phyloP scores from a whole-genome alignment of 2,797 vertebrate genomes.

The Sebastes hubbsi region DNA sequence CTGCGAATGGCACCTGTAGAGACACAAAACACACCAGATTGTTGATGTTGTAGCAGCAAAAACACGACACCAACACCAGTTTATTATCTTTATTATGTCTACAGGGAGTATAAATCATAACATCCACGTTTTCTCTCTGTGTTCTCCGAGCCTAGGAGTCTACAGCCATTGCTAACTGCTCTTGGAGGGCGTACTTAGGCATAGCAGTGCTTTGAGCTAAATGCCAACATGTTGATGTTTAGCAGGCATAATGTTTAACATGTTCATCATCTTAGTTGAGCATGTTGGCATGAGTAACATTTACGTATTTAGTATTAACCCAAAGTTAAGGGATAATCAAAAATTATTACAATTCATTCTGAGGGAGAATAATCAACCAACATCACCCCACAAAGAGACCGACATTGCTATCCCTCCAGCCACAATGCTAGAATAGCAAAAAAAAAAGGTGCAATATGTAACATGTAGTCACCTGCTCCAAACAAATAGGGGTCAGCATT shows the following conservation, averaged over 20 bases:
- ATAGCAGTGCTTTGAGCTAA: neutral
- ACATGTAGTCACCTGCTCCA: too few relatives aligned
- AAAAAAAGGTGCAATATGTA: too few relatives aligned
- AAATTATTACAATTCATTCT: neutral
- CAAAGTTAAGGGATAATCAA: neutral
- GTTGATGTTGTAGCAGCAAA: neutral
- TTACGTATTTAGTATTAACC: neutral
- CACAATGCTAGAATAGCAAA: too few relatives aligned
- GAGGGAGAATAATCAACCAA: neutral
- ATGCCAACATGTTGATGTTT: neutral
- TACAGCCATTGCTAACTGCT: neutral
- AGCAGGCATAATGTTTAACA: neutral
- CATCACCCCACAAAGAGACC: neutral
- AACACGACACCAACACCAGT: neutral
- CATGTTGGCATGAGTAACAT: neutral
- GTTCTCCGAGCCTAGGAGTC: neutral
- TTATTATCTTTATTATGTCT: slow-evolving; percentile 1
- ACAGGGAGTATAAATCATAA: neutral
- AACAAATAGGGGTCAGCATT: too few relatives aligned
- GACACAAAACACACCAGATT: slow-evolving; percentile 31
- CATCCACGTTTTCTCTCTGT: neutral
- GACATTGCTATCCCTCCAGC: too few relatives aligned
- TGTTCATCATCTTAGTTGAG: neutral
- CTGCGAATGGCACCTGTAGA: slow-evolving; percentile 93
- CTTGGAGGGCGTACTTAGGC: neutral